Base-by-base conservation (phyloP, 2,113 vertebrate genomes). In the Bujurquina vittata region DNA sequence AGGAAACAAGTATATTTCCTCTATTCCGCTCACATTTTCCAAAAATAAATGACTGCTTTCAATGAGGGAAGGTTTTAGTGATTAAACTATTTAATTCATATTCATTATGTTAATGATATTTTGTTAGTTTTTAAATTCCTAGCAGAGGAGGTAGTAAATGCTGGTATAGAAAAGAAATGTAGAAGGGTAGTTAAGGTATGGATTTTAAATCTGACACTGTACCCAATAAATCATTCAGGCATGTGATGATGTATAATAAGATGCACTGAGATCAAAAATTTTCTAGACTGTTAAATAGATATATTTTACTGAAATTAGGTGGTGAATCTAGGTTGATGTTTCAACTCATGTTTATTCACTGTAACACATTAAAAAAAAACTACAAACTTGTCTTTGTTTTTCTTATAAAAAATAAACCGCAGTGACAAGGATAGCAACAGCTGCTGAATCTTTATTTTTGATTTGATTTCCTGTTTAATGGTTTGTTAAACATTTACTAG, bases 231-330 rank as follows among this genome's bases (percentile, higher is more conserved):
- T 22, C 18, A 43, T 74, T 79, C 17, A 63, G 43, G 77, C 40
- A 67, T 62, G 77, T 81, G 61, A 80, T 37, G 11, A 60, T 4
- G 22, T 77, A 62, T 49, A 67, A 67, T 17, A 67, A 67, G 22
- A 67, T 49, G 40, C 40, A 18, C 40, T 67, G 63, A 49, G 22
- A 67, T 26, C 63, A 46, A 62, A 54, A 22, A 80, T 80, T 85
- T 87, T 86, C 79, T 77, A 84, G 81, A 74, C 5, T 74, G 57
- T 79, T 76, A 56, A 67, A 72, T 77, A 56, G 31, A 73, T 84
- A 60, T 79, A 81, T 92, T 91, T 89, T 88, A 35, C 54, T 59
- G 81, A 88, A 81, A 83, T 84, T 3, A 52, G 31, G 63, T 67
- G 55, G n/a, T 85, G 49, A 77, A 40, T 72, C 10, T 65, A 79